Percentiles rank a stretch among this genome's conserved stretches.
phyloP scores from a whole-genome alignment of 2,888 invertebrate genomes.

The Lissocephala sabroskyi region DNA sequence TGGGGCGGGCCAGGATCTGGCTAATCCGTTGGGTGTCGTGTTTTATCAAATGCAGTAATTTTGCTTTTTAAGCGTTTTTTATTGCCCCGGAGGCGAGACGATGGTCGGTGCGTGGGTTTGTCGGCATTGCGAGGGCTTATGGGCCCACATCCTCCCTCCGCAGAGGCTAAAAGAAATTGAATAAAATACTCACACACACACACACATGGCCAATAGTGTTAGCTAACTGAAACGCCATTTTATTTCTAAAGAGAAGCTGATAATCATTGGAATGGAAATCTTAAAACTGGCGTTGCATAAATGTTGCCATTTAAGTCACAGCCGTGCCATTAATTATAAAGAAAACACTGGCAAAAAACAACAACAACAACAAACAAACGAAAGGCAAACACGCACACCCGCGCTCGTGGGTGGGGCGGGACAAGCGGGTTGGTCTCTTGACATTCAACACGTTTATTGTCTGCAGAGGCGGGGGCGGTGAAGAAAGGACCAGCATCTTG shows the following conservation, averaged over 20 bases:
- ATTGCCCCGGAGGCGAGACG: slow-evolving; percentile 6
- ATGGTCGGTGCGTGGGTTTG: not conserved
- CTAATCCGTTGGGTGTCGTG: slow-evolving; percentile 38
- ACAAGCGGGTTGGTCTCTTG: slow-evolving; percentile 23
- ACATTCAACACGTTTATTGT: slow-evolving; percentile 37
- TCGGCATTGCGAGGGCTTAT: not conserved
- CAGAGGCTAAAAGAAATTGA: slow-evolving; percentile 11
- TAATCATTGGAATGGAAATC: not conserved
- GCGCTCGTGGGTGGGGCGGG: not conserved
- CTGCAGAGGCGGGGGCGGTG: slow-evolving; percentile 20
- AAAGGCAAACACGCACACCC: not conserved
- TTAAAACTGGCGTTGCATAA: slow-evolving; percentile 15
- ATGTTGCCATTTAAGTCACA: not conserved
- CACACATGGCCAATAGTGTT: slow-evolving; percentile 1
- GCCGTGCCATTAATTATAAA: slow-evolving; percentile 27
- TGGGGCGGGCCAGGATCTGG: slow-evolving; percentile 5
- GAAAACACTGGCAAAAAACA: slow-evolving; percentile 9
- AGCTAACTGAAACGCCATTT: slow-evolving; percentile 5
- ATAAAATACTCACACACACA: not conserved
- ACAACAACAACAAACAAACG: no score
- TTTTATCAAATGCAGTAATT: slow-evolving; percentile 28
- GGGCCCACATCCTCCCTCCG: slow-evolving; percentile 5
- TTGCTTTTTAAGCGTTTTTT: slow-evolving; percentile 35
- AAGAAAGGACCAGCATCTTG: not conserved
- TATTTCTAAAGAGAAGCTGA: slow-evolving; percentile 1